These are phyloP conservation scores for Protonibea diacanthus DNA, from an alignment of 2,797 vertebrate species.

Conservation along the genomic window DNA sequence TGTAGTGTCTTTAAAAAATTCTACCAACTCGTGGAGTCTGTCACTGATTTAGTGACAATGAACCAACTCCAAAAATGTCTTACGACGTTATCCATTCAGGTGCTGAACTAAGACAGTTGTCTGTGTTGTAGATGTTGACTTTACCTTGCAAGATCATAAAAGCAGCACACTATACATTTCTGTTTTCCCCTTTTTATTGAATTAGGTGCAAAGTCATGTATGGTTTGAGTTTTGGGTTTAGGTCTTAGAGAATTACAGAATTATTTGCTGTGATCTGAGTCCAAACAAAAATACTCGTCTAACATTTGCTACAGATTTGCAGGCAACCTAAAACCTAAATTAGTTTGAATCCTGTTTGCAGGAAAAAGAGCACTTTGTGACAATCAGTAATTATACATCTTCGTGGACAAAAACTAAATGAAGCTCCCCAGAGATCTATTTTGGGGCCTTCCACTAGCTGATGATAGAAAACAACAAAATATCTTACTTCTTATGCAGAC, in stretches of 20 bases:
- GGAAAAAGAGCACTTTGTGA: neutral
- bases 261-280: neutral
- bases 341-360: slow-evolving; percentile 4
- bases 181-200: neutral
- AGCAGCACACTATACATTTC: neutral
- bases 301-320: neutral
- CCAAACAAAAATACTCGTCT: too few relatives aligned
- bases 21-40: neutral
- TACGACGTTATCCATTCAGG: neutral
- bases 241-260: neutral
- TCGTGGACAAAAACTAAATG: neutral
- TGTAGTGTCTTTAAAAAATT: slow-evolving; percentile 1
- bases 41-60: slow-evolving; percentile 3
- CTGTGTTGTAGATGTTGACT: neutral
- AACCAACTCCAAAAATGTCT: slow-evolving; percentile 2
- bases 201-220: neutral
- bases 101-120: neutral
- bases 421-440: neutral
- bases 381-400: neutral
- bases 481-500: neutral
- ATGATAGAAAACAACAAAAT: neutral
- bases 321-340: neutral
- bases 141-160: neutral
- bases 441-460: neutral
- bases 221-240: neutral